Percentiles rank a stretch among this genome's conserved stretches.
Evolutionary conservation across 2,888 invertebrate genomes (phyloP).

Genomic region (Synanthedon formicaeformis): DNA sequence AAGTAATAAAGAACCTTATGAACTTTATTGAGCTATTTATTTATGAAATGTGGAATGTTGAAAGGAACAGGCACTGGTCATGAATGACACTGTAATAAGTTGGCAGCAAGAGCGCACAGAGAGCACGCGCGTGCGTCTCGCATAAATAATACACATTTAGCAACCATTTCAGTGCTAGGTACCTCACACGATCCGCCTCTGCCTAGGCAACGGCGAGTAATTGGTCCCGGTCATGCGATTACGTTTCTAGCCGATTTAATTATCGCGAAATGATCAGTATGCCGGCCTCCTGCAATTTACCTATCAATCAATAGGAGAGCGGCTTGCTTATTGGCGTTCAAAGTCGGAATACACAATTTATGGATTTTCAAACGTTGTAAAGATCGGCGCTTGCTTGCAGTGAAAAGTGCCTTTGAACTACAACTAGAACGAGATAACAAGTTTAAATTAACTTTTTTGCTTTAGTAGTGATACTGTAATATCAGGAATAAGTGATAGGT

Average conservation of each 20-base stretch:
- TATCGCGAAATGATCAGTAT: slow-evolving; percentile 66
- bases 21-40: too few relatives aligned
- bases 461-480: too few relatives aligned
- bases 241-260: slow-evolving; percentile 67
- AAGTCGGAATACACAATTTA: slow-evolving; percentile 23
- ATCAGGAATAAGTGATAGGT: too few relatives aligned
- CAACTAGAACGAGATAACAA: not conserved
- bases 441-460: too few relatives aligned
- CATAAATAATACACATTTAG: slow-evolving; percentile 54
- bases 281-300: slow-evolving; percentile 65
- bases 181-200: slow-evolving; percentile 57
- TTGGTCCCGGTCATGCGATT: slow-evolving; percentile 66
- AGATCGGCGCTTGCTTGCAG: slow-evolving; percentile 14
- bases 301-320: slow-evolving; percentile 61
- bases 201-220: slow-evolving; percentile 60
- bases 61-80: too few relatives aligned
- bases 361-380: slow-evolving; percentile 37
- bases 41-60: too few relatives aligned
- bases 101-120: slow-evolving; percentile 21
- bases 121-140: slow-evolving; percentile 51
- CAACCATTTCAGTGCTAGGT: slow-evolving; percentile 39
- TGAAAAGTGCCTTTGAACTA: slow-evolving; percentile 30
- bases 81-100: not conserved
- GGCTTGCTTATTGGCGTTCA: slow-evolving; percentile 33
- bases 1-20: too few relatives aligned